Conservation (phyloP, 2,797 vertebrate species). For the Silurus aristotelis region DNA sequence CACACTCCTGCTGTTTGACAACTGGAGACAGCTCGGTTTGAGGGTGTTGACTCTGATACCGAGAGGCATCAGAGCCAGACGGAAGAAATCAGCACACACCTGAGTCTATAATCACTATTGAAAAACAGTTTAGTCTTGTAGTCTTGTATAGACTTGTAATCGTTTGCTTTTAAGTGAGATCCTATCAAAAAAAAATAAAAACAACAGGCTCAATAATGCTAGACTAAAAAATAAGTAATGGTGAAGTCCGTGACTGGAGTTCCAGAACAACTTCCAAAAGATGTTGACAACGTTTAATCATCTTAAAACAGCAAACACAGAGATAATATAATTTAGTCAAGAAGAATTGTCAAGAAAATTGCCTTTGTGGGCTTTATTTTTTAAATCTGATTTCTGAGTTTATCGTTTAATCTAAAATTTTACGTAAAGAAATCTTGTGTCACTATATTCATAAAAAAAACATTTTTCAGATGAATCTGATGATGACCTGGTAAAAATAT, state of each 20-base stretch:
- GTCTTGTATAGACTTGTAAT: background rate
- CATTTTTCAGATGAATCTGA: background rate
- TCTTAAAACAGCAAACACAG: background rate
- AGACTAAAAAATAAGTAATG: background rate
- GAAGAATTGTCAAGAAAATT: background rate
- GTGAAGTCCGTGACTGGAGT: background rate
- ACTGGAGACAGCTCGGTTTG: conserved; percentile 51
- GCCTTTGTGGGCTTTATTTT: background rate
- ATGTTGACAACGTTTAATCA: background rate
- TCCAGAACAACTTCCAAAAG: background rate
- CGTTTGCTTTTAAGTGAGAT: background rate
- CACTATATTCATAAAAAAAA: background rate
- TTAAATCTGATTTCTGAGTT: background rate
- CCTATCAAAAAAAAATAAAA: background rate
- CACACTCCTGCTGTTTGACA: conserved; percentile 60
- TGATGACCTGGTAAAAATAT: background rate
- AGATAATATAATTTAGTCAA: background rate
- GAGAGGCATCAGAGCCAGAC: conserved; percentile 26
- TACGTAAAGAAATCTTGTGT: no score
- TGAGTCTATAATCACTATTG: background rate
- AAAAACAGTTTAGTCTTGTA: background rate
- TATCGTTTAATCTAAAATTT: no score
- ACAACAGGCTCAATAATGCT: background rate
- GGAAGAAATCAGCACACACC: conserved; percentile 4
- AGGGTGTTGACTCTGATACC: conserved; percentile 43